Conservation (phyloP, 53 echinoderm and acorn worm genomes). For the Zoroaster sp. region DNA sequence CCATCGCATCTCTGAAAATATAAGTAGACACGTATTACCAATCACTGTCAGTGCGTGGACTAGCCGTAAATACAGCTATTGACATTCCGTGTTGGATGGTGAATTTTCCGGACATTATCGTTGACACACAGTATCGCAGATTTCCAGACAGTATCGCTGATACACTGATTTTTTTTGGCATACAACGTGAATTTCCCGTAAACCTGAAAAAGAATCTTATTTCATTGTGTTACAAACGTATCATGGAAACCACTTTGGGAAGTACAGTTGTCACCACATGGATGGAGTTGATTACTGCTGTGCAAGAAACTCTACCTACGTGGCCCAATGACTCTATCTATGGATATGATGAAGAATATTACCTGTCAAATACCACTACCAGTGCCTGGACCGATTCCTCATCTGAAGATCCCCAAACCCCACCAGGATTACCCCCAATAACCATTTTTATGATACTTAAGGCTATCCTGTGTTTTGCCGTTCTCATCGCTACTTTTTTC, state of each 20-base stretch:
- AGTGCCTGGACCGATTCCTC: background rate
- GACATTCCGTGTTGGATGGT: no score
- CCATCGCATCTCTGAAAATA: background rate
- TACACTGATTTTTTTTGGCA: no score
- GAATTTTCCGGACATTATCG: no score
- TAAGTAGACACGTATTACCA: background rate
- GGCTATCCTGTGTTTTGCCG: background rate
- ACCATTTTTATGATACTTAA: background rate
- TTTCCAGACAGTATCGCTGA: no score
- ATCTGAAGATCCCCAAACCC: background rate
- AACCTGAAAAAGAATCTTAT: no score
- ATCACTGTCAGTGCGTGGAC: no score
- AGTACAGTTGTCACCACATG: background rate
- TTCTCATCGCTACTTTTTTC: slow-evolving; percentile 43
- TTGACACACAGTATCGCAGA: no score
- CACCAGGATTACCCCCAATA: background rate
- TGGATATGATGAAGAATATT: background rate
- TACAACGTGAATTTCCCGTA: no score
- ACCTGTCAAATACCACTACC: background rate
- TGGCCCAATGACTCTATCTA: background rate
- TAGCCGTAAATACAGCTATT: no score
- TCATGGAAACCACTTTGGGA: no score
- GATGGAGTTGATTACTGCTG: background rate
- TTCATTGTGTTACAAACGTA: no score
- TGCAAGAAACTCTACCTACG: background rate